Base-by-base conservation (phyloP, 2,888 invertebrate genomes). In the Acholoe squamosa region DNA sequence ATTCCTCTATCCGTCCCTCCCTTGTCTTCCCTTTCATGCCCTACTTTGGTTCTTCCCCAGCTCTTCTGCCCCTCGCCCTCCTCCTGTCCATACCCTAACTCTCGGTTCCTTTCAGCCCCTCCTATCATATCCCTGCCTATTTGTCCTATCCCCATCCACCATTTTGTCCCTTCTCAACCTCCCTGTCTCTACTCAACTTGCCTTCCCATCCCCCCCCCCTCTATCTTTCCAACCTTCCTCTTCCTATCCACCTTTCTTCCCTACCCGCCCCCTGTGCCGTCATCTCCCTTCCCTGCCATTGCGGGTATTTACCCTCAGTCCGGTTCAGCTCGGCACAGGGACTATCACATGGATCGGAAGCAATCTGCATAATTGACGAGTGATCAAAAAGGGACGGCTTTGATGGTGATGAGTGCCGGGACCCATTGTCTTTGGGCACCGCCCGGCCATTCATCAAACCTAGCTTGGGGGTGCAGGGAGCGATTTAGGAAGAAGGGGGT, bases 351-450 rank as follows among this genome's bases (percentile, higher is more conserved):
- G 80, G 80, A 80, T 80, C 80, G 80, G 80, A 80, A 80, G 80
- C 80, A 80, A 80, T 80, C 80, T 80, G 80, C 80, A 80, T 80
- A 80, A 80, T 80, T 80, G 80, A 80, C n/a, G 80, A 80, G 80
- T 80, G 80, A 80, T 80, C 80, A 80, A 80, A 80, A 80, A 80
- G 80, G 33, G 34, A 34, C 14, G 34, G 80, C 80, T 80, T 80
- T 80, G 80, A 80, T 80, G 80, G 80, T 80, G 80, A 80, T 80
- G 80, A 80, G 80, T 80, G 80, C 80, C 34, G 80, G n/a, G 80
- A 16, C 80, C 80, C 80, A 80, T 80, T 80, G 80, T 80, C 80
- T 80, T 43, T 80, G 80, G 80, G 71, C 43, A 16, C 22, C 22
- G n/a, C 80, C 14, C n/a, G 80, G 34, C 80, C 80, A 80, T 80